Base-by-base conservation (phyloP, 2,888 invertebrate genomes). In the Plebejus melissa region DNA sequence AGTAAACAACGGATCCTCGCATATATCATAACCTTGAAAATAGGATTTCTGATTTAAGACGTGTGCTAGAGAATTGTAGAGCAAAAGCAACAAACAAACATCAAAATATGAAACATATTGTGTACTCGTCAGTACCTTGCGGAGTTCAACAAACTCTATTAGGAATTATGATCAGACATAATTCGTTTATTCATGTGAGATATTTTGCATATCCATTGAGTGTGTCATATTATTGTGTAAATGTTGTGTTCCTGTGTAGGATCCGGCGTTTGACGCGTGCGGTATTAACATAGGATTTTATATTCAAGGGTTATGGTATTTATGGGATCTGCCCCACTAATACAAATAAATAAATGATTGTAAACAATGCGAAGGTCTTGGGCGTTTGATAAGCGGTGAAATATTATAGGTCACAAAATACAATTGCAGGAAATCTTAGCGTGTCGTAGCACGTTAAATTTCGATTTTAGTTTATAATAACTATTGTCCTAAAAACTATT, bases 201-300 rank as follows among this genome's bases (percentile, higher is more conserved):
- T 85, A 84, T 89, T 91, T 92, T 88, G 91, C 91, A 93, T 93
- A 88, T 89, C 87, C 88, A 90, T 90, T 83, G 83, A 81, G 82
- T 84, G 82, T 81, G 81, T 82, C 78, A 81, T 82, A 84, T 88
- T 87, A 84, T 87, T 88, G 88, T 90, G 87, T 88, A 87, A 88
- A 88, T 88, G 85, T 82, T 82, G 81, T 83, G 79, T 74, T 75
- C 76, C 76, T 80, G 77, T 79, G 78, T 76, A 76, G 75, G 81
- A 82, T 77, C 54, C 54, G 54, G 76, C 76, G 74, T 76, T 75
- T 75, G 75, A 76, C 82, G 79, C 82, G 82, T 81, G 82, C 80
- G 38, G n/a, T 77, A 82, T 83, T 82, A 78, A 79, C 81, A 83
- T 83, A 82, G 79, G 79, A 74, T 80, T 80, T 78, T 69, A 76